These are phyloP conservation scores for Ophiothrix spiculata DNA, from an alignment of 35 echinoderm and acorn worm species.

Conservation along the genomic window DNA sequence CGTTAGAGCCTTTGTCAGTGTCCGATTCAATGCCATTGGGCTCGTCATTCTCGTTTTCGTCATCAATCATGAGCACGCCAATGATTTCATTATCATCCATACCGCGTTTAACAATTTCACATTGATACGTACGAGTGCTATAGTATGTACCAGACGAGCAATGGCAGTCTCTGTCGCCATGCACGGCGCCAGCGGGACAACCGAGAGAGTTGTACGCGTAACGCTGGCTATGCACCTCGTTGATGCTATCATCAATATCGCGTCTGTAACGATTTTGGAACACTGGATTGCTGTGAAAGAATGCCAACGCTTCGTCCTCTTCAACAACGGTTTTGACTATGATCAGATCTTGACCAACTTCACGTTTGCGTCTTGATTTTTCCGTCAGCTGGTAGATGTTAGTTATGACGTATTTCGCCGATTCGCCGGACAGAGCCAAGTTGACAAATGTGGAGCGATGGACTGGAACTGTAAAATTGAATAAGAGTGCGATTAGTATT, in stretches of 20 bases:
- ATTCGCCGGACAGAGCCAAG: conserved; percentile 61
- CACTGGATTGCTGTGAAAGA: neutral
- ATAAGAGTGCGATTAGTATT: neutral
- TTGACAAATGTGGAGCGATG: conserved; percentile 64
- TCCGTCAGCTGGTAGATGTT: conserved; percentile 60
- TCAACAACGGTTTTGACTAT: conserved; percentile 5
- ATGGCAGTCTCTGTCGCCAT: conserved; percentile 48
- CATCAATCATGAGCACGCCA: neutral
- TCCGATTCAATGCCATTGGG: neutral
- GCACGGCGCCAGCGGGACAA: conserved; percentile 51
- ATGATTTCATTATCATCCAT: neutral
- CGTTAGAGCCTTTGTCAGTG: too few species aligned
- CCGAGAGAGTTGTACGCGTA: conserved; percentile 39
- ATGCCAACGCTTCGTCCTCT: neutral
- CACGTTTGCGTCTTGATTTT: neutral
- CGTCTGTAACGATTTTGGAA: conserved; percentile 19
- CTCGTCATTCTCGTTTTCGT: neutral
- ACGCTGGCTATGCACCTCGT: conserved; percentile 24
- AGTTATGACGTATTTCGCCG: conserved; percentile 66
- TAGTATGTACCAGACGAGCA: conserved; percentile 56
- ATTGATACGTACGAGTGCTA: conserved; percentile 28
- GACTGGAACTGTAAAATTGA: conserved; percentile 59
- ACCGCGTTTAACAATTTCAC: conserved; percentile 3
- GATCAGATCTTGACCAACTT: neutral
- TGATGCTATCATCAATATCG: conserved; percentile 46